These are phyloP conservation scores for Dexiosoma caninum DNA, from an alignment of 2,888 invertebrate species.

Conservation along the genomic window DNA sequence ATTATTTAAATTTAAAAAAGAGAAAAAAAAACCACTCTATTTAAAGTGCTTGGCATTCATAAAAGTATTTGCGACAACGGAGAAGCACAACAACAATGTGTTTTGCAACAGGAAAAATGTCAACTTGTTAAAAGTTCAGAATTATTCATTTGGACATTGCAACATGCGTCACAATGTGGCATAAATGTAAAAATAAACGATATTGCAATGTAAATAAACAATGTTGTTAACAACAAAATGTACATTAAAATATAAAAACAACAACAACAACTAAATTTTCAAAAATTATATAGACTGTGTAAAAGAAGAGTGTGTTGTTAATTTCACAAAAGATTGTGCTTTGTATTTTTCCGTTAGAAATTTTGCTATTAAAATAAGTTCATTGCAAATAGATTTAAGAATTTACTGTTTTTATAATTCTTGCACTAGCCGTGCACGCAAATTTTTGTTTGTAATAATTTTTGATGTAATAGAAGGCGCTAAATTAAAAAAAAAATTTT, in stretches of 20 bases:
- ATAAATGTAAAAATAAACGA: not conserved
- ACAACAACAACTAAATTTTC: not conserved
- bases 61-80: not conserved
- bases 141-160: slow-evolving; percentile 62
- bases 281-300: not conserved
- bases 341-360: too few relatives aligned
- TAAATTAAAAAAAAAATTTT: too few relatives aligned
- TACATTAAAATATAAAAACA: not conserved
- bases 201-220: not conserved
- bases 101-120: slow-evolving; percentile 50
- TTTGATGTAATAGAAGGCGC: too few relatives aligned
- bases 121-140: slow-evolving; percentile 64
- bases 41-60: slow-evolving; percentile 2
- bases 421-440: too few relatives aligned
- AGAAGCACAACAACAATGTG: not conserved
- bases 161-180: slow-evolving; percentile 52
- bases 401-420: too few relatives aligned
- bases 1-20: slow-evolving; percentile 37
- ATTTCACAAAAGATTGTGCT: too few relatives aligned
- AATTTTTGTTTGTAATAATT: too few relatives aligned
- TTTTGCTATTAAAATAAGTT: too few relatives aligned
- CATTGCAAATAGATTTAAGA: too few relatives aligned
- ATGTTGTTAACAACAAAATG: slow-evolving; percentile 16
- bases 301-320: too few relatives aligned
- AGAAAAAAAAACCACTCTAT: not conserved